A percentile compares a stretch with the other conserved stretches of the same genome.
Evolutionary conservation across 2,888 invertebrate species (phyloP).

Genomic region (Drosophila mimica): DNA sequence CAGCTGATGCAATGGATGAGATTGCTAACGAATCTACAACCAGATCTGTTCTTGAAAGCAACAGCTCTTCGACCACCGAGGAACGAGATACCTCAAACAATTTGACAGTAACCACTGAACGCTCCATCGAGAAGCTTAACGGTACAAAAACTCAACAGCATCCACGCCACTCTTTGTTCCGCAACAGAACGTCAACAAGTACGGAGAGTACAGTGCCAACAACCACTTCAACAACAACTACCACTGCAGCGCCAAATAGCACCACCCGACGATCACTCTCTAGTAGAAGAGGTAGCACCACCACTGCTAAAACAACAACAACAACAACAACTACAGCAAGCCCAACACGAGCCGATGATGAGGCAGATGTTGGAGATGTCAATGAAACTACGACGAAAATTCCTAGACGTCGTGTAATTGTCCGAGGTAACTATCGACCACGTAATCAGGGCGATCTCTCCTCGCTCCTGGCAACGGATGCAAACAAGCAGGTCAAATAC

Average conservation of each 20-base stretch:
- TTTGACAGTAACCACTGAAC: neutral
- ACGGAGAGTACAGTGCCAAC: slow-evolving; percentile 1
- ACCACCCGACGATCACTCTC: slow-evolving; percentile 28
- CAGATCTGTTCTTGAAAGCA: neutral
- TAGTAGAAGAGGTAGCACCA: slow-evolving; percentile 18
- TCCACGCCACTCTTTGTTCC: neutral
- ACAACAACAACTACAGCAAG: neutral
- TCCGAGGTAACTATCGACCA: slow-evolving; percentile 74
- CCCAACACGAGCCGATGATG: slow-evolving; percentile 1
- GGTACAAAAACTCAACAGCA: neutral
- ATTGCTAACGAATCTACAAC: neutral
- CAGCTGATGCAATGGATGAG: neutral
- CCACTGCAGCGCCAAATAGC: neutral
- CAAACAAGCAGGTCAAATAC: slow-evolving; percentile 47
- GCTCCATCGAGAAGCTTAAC: neutral
- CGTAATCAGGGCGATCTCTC: slow-evolving; percentile 68
- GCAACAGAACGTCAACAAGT: neutral
- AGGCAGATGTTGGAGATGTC: neutral
- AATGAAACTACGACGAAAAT: slow-evolving; percentile 39
- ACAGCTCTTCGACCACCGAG: slow-evolving; percentile 9
- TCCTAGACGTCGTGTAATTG: slow-evolving; percentile 45
- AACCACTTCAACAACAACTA: neutral
- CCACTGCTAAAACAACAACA: neutral
- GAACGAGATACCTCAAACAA: neutral
- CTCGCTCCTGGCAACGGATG: slow-evolving; percentile 71